Evolutionary conservation across 1,140 invertebrate genomes (phyloP), one percentile per base, ranked within the genome.

Genomic region (Atta cephalotes): DNA sequence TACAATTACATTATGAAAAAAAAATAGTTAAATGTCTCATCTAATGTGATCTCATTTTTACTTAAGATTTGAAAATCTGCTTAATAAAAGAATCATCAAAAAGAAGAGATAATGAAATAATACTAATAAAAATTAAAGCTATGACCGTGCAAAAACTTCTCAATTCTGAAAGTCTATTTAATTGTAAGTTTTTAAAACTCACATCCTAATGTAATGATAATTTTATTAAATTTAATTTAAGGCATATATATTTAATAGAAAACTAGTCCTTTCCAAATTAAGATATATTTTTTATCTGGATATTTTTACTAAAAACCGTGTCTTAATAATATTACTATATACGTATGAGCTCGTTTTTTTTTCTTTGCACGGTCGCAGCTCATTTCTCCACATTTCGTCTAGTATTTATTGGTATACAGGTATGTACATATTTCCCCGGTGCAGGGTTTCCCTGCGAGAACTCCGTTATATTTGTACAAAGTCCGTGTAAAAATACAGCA

Each of bases 401-500:
- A 93, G 74, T 68, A 65, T 92, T 93, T 92, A 93, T 94, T 93
- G 91, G 90, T 94, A 92, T 93, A 94, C 92, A 92, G 91, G 87
- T 95, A 94, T 95, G 93, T 95, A 94, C 90, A 94, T 90, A 92
- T 87, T 91, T 76, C 31, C 2, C 31, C 21, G 28, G 88, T 88
- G 92, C 88, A 91, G 92, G 93, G 90, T 51, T 51, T 16, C 25
- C 85, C 60, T 39, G 56, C 71, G 51, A 65, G 77, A 53, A 58
- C 92, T 87, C 88, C 91, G 74, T 91, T 94, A 81, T 82, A 94
- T 95, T 95, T 95, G 93, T 95, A 95, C 93, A 94, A 94, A 92
- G 92, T 95, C 92, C 94, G 94, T 95, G 95, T 95, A 95, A 95
- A 95, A 95, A 95, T 95, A 95, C 94, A 94, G 92, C 93, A 93